phyloP scores from a whole-genome alignment of 2,888 invertebrate species.

The Arge pagana region DNA sequence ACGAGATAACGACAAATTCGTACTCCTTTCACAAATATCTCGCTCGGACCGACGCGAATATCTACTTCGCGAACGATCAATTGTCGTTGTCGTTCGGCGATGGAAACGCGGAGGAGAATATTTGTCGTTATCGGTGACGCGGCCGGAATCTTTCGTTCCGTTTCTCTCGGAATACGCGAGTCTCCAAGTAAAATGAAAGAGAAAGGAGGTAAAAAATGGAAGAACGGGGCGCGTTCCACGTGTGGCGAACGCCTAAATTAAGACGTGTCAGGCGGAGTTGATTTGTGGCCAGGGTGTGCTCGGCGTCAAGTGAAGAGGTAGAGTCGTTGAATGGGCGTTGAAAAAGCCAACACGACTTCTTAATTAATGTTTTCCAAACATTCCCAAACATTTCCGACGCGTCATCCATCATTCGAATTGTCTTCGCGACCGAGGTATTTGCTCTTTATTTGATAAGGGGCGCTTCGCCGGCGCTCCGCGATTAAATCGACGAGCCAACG shows the following conservation, averaged over 20 bases:
- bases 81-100: too few species aligned
- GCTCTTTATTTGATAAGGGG: conserved; percentile 4
- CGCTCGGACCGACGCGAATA: too few species aligned
- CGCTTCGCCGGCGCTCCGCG: neutral
- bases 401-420: conserved; percentile 37
- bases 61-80: too few species aligned
- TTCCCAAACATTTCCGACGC: conserved; percentile 25
- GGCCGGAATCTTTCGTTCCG: too few species aligned
- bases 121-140: too few species aligned
- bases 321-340: conserved; percentile 31
- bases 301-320: conserved; percentile 12
- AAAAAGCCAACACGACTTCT: conserved; percentile 40
- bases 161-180: too few species aligned
- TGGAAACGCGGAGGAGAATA: too few species aligned
- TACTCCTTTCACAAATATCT: too few species aligned
- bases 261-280: conserved; percentile 44
- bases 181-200: too few species aligned
- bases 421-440: conserved; percentile 1
- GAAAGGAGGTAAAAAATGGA: too few species aligned
- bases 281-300: conserved; percentile 33
- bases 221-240: conserved; percentile 23
- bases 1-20: too few species aligned
- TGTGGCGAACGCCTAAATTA: conserved; percentile 41
- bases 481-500: neutral
- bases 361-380: conserved; percentile 45